Base-by-base conservation (phyloP, 2,888 invertebrate genomes). In the Anticlea derivata region DNA sequence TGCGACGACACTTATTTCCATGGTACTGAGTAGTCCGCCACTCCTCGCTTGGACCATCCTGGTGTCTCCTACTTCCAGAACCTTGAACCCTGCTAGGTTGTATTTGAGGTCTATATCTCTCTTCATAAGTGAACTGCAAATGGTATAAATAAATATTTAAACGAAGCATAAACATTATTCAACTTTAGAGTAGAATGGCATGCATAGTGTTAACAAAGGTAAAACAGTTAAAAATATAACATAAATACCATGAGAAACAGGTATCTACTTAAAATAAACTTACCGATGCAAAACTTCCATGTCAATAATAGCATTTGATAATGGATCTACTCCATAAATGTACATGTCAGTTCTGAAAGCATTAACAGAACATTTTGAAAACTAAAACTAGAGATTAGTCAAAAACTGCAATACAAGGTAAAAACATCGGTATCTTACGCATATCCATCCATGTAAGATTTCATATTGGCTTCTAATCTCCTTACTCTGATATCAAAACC, bases 251-350 rank as follows among this genome's bases (percentile, higher is more conserved):
- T n/a, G n/a, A n/a, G n/a, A n/a, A n/a, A n/a, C n/a, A n/a, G n/a
- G n/a, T n/a, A n/a, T n/a, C n/a, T n/a, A n/a, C n/a, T n/a, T n/a
- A n/a, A 26, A 38, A 8, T 17, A 33, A 13, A 33, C 92, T 92
- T 90, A 96, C 96, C 92, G 94, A 78, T 95, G 95, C 22, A 96
- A 78, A 3, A 94, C 92, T 50, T 95, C 95, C 92, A 95, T 95
- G 70, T 96, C 96, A 34, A 97, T 93, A 47, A 97, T 94, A 0
- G 95, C 93, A 71, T 97, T 97, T 3, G 95, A 93, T 61, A 94
- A 89, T 0, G 95, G 95, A 83, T 97, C 96, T 11, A 97, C 94
- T 1, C 95, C 97, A 71, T 97, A 97, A 50, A 97, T 91, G 67
- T 96, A 96, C 86, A 97, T 92, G 68, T 97, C 96, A 13, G 97